A percentile compares a stretch with the other conserved stretches of the same genome.
These are phyloP conservation scores for Cydia fagiglandana DNA, from an alignment of 1,140 invertebrate species.

Conservation along the genomic window DNA sequence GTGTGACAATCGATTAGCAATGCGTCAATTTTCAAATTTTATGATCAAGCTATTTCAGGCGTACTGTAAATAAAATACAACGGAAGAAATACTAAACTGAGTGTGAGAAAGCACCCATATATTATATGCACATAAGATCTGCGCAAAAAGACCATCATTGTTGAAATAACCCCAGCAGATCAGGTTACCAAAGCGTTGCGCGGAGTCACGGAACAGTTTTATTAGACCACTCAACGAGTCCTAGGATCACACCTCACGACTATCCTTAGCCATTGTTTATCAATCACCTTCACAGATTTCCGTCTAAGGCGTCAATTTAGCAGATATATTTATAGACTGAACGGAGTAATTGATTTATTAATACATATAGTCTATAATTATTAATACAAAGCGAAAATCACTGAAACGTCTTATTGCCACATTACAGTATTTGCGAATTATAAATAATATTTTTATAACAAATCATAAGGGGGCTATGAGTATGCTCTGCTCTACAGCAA, in stretches of 20 bases:
- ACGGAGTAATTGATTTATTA: background rate
- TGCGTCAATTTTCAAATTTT: no score
- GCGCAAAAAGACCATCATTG: background rate
- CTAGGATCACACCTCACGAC: slow-evolving; percentile 1
- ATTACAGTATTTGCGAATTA: no score
- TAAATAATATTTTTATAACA: no score
- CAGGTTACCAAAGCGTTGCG: background rate
- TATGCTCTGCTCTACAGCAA: no score
- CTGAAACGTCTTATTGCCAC: no score
- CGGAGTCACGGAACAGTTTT: background rate
- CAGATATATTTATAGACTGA: background rate
- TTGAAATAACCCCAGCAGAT: background rate
- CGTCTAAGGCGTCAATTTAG: background rate
- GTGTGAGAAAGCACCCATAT: background rate
- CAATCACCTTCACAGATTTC: background rate
- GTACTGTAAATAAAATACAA: background rate
- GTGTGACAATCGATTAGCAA: background rate
- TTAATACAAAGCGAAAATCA: no score
- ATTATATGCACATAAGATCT: background rate
- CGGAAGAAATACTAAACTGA: background rate
- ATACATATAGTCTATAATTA: background rate
- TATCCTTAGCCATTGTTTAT: slow-evolving; percentile 4
- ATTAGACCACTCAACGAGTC: slow-evolving; percentile 17
- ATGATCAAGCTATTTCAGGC: background rate
- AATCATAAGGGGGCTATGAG: background rate